phyloP scores from a whole-genome alignment of 2,113 vertebrate genomes.

The human region GRCh38 chr1:173887001-173887500 shows the following conservation, averaged over 20 bases:
- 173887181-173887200: constrained; percentile 77
- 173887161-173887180: constrained; percentile 79
- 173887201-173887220: constrained; percentile 75
- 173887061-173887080: constrained; percentile 84
- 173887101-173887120: constrained; percentile 83
- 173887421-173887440: constrained; percentile 74
- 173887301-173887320: constrained; percentile 57
- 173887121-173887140: constrained; percentile 79
- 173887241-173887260: constrained; percentile 78
- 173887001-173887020: constrained; percentile 82
- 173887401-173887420: constrained; percentile 59
- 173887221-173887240: constrained; percentile 80
- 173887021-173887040: constrained; percentile 79
- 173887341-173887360: constrained; percentile 57
- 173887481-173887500: constrained; percentile 72
- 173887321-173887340: constrained; percentile 57
- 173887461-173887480: constrained; percentile 73
- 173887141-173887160: constrained; percentile 85
- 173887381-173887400: constrained; percentile 69
- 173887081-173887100: constrained; percentile 77
- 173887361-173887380: constrained; percentile 68
- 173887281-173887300: constrained; percentile 68
- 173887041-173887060: constrained; percentile 83
- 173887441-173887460: constrained; percentile 59
- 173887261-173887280: constrained; percentile 74